These are phyloP conservation scores for Junonia oenone DNA, from an alignment of 2,888 invertebrate genomes.

Conservation along the genomic window DNA sequence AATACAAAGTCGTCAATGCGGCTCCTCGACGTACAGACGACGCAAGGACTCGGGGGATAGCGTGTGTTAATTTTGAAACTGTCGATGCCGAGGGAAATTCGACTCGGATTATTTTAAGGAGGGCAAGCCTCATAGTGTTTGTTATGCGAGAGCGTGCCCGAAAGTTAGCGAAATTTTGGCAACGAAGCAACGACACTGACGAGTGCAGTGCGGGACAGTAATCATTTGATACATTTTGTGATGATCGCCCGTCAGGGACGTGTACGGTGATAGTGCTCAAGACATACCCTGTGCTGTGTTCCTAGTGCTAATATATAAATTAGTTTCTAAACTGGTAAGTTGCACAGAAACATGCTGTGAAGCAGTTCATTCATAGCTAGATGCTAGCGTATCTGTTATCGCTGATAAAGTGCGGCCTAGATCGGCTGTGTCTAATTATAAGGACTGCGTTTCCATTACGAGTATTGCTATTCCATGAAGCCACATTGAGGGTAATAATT, in stretches of 20 bases:
- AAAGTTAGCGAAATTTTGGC: constrained; percentile 70
- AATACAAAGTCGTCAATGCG: constrained; percentile 60
- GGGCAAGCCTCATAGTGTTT: constrained; percentile 48
- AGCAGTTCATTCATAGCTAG: background rate
- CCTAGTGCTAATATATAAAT: constrained; percentile 8
- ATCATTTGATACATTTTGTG: constrained; percentile 50
- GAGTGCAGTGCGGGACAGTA: constrained; percentile 40
- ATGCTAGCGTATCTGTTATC: constrained; percentile 8
- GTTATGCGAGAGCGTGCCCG: constrained; percentile 51
- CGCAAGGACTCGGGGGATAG: constrained; percentile 54
- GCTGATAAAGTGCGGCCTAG: constrained; percentile 19
- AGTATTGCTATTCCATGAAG: constrained; percentile 5
- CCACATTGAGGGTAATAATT: constrained; percentile 5
- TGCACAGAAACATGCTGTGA: background rate
- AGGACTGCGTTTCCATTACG: constrained; percentile 13
- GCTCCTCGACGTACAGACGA: constrained; percentile 41
- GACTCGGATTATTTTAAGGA: constrained; percentile 41
- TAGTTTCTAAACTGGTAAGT: constrained; percentile 1
- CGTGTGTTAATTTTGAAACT: constrained; percentile 45
- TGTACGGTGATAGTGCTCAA: constrained; percentile 42
- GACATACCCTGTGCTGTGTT: constrained; percentile 15
- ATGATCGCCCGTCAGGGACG: constrained; percentile 52
- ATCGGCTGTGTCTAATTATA: constrained; percentile 15
- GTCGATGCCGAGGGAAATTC: constrained; percentile 44
- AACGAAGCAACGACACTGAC: constrained; percentile 40